Conservation (phyloP, 2,113 vertebrate genomes). For the Lophotis ruficrista region DNA sequence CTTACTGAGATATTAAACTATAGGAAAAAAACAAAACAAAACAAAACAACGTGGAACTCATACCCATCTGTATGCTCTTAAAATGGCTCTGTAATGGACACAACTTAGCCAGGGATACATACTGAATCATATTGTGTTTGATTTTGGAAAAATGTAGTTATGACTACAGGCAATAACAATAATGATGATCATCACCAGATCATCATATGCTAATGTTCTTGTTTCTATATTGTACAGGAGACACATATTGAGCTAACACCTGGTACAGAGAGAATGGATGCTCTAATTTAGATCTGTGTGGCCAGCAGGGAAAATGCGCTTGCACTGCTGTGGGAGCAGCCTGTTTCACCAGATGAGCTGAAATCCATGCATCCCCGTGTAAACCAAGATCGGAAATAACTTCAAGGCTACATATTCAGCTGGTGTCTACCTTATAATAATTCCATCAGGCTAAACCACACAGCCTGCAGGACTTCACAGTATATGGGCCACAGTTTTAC, state of each 20-base stretch:
- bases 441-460: not conserved
- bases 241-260: not conserved
- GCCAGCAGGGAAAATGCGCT: not conserved
- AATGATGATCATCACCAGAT: not conserved
- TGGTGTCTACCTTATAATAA: not conserved
- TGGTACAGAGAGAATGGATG: not conserved
- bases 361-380: not conserved
- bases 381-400: not conserved
- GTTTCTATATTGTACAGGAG: not conserved
- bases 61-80: not conserved
- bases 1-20: not conserved
- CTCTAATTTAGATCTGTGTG: not conserved
- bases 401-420: not conserved
- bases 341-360: not conserved
- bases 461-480: not conserved
- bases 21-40: not conserved
- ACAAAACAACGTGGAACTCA: not conserved
- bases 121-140: rapidly evolving
- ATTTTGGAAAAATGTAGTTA: not conserved
- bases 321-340: not conserved
- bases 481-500: not conserved
- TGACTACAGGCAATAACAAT: not conserved
- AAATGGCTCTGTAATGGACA: not conserved
- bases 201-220: not conserved
- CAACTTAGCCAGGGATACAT: not conserved